Conservation (phyloP, 2,888 invertebrate genomes). For the Apamea monoglypha region DNA sequence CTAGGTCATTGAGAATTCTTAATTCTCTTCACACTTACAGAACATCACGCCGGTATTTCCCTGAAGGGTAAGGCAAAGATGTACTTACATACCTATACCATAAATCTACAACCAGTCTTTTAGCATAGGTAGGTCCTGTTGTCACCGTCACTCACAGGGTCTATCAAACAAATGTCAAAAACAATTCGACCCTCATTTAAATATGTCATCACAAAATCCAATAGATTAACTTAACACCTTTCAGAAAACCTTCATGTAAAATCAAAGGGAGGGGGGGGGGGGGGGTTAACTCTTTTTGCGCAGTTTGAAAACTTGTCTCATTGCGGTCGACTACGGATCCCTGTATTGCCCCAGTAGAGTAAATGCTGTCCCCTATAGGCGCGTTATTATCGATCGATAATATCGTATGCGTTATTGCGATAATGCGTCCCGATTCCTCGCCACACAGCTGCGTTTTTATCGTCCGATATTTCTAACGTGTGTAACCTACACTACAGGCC, state of each 20-base stretch:
- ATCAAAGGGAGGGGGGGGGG: constrained; percentile 37
- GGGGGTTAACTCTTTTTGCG: constrained; percentile 41
- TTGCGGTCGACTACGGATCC: background rate
- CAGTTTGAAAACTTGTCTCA: constrained; percentile 1
- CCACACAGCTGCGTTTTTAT: too few relatives aligned
- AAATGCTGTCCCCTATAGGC: background rate
- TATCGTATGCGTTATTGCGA: background rate
- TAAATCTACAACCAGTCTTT: background rate
- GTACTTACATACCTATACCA: background rate
- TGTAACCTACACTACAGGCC: too few relatives aligned
- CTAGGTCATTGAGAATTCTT: too few relatives aligned
- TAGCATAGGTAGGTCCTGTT: background rate
- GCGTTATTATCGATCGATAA: background rate
- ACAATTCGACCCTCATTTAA: constrained; percentile 14
- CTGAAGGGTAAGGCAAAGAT: background rate
- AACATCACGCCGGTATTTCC: background rate
- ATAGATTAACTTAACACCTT: constrained; percentile 35
- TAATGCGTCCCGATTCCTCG: too few relatives aligned
- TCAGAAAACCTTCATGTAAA: constrained; percentile 20
- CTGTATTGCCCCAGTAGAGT: background rate
- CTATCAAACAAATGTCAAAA: constrained; percentile 16
- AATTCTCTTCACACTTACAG: too few relatives aligned
- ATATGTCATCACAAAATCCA: constrained; percentile 28
- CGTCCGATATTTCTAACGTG: too few relatives aligned
- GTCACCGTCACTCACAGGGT: background rate